These are phyloP conservation scores for Florisuga fusca DNA, from an alignment of 2,797 vertebrate genomes.

Conservation along the genomic window DNA sequence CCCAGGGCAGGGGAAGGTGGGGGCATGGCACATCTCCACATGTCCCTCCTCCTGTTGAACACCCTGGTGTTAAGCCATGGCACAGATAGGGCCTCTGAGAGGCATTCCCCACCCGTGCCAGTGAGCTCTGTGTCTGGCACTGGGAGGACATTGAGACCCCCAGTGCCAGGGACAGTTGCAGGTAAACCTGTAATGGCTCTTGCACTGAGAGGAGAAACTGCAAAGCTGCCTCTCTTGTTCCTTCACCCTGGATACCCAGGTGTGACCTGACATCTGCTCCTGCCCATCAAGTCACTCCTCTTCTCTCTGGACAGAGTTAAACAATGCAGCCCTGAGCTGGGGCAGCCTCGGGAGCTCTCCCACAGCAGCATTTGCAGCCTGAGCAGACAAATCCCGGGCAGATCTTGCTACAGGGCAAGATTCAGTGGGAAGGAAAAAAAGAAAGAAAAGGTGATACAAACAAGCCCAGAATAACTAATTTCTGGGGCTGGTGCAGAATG, in stretches of 20 bases:
- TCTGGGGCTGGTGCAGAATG: not conserved
- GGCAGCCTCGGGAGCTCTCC: not conserved
- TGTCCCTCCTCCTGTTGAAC: not conserved
- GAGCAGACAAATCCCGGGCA: not conserved
- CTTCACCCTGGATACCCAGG: no score
- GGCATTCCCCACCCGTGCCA: not conserved
- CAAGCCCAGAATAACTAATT: not conserved
- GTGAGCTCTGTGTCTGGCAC: not conserved
- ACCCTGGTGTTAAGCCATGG: not conserved
- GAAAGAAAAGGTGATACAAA: not conserved
- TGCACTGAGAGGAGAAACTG: not conserved
- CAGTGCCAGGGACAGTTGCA: not conserved
- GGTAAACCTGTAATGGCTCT: not conserved
- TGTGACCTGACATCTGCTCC: not conserved
- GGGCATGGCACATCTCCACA: not conserved
- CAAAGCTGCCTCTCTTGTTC: not conserved
- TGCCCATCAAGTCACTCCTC: not conserved
- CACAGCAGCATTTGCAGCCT: not conserved
- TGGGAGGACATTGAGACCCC: not conserved
- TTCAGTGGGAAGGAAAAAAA: not conserved
- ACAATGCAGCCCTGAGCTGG: not conserved
- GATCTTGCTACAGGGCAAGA: constrained; percentile 1
- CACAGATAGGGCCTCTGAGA: rapidly evolving
- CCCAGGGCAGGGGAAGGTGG: no score
- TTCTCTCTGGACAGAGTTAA: not conserved